These are phyloP conservation scores for Calidris pugnax DNA, from an alignment of 2,113 vertebrate genomes.

Conservation along the genomic window DNA sequence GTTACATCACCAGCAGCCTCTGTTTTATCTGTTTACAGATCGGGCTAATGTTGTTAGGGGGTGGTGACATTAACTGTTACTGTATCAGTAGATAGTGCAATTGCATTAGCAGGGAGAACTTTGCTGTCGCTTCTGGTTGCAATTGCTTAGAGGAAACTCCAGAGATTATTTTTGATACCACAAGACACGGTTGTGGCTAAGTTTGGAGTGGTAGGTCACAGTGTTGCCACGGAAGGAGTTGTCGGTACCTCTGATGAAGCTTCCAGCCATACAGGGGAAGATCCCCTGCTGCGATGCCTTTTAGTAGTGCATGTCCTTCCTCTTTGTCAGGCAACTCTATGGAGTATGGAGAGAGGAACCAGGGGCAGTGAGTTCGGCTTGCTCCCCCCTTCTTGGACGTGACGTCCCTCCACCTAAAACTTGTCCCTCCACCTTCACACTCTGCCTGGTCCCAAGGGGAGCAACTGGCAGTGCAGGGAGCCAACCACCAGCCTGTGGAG, in stretches of 20 bases:
- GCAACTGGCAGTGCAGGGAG: background rate
- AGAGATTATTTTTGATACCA: background rate
- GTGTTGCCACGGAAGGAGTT: background rate
- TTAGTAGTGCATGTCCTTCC: background rate
- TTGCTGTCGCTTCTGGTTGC: background rate
- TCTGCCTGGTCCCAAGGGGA: background rate
- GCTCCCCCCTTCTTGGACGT: background rate
- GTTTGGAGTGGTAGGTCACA: background rate
- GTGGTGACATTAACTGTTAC: constrained; percentile 57
- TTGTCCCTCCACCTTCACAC: background rate
- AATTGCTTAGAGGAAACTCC: background rate
- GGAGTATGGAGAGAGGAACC: background rate
- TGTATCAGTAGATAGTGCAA: constrained; percentile 4
- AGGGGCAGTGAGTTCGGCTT: rapidly evolving
- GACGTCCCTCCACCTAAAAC: background rate
- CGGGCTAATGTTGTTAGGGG: background rate
- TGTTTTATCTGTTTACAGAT: constrained; percentile 52
- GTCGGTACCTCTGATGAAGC: background rate
- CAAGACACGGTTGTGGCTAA: background rate
- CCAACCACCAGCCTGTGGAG: background rate
- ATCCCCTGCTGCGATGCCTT: background rate
- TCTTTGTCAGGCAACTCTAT: background rate
- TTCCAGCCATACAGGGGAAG: background rate
- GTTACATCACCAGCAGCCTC: constrained; percentile 49
- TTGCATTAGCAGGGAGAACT: background rate